These are phyloP conservation scores for Plodia interpunctella DNA, from an alignment of 1,140 invertebrate species.

Conservation along the genomic window DNA sequence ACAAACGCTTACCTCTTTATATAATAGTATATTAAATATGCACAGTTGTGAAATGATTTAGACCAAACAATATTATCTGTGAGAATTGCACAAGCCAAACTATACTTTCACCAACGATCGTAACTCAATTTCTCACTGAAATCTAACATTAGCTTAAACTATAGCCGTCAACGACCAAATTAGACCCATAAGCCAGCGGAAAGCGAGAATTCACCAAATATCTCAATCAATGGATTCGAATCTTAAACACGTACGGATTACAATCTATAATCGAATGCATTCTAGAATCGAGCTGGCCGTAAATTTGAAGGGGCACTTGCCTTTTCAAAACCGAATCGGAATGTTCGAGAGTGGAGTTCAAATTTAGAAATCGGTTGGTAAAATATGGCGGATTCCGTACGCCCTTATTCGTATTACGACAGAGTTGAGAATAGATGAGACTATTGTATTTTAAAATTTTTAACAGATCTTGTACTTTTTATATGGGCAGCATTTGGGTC, in stretches of 20 bases:
- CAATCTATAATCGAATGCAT: constrained; percentile 35
- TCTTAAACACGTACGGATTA: constrained; percentile 22
- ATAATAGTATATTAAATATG: too few species aligned
- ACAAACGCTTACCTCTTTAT: too few species aligned
- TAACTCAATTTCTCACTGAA: background rate
- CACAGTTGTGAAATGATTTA: too few species aligned
- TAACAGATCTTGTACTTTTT: constrained; percentile 17
- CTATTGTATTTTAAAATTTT: background rate
- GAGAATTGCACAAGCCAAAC: background rate
- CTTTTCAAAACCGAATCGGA: constrained; percentile 64
- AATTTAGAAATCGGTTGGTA: constrained; percentile 51
- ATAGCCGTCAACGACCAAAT: constrained; percentile 39
- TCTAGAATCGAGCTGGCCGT: constrained; percentile 34
- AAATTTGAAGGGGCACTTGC: constrained; percentile 63
- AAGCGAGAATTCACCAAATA: constrained; percentile 25
- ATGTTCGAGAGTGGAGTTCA: constrained; percentile 52
- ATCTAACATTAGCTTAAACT: constrained; percentile 19
- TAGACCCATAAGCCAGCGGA: constrained; percentile 35
- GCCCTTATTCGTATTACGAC: constrained; percentile 1
- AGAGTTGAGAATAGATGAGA: constrained; percentile 13
- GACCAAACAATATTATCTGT: too few species aligned
- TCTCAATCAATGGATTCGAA: constrained; percentile 23
- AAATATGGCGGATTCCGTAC: constrained; percentile 26
- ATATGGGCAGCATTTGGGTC: constrained; percentile 17
- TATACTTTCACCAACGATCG: constrained; percentile 4